Evolutionary conservation across 2,113 vertebrate species (phyloP), one percentile per base, ranked within the genome.

Genomic region (Coregonus clupeaformis): DNA sequence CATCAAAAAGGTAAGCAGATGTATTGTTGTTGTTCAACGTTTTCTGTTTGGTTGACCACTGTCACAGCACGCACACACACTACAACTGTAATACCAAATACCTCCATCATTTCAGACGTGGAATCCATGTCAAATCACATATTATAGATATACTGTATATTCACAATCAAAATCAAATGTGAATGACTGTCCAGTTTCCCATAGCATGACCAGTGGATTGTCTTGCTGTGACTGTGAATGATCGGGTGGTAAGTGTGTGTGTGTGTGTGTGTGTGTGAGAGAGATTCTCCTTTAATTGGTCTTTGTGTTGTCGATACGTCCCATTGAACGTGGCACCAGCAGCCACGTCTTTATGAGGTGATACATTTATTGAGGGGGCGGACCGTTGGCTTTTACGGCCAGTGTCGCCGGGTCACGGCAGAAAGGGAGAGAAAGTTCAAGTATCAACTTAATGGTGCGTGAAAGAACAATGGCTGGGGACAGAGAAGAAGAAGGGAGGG

Each of bases 1-100:
- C 81, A 89, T 96, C 70, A 96, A 94, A 89, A 99, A 99, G 96
- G 97, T 99, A 97, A 87, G 94, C 72, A 29, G 1, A 71, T 45
- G 60, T 62, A 25, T 45, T 3, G 22, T 42, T 20, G n/a, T 55
- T 45, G 68, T 24, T 42, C 7, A 13, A 47, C 5, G 2, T 3
- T 66, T 27, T 11, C 22, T 11, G 16, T 18, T 68, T 3, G 18
- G 12, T 30, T 68, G 2, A 9, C 14, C 29, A 68, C 16, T 32
- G 27, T 4, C 63, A n/a, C 32, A 9, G 22, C 59, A 27, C 0
- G 2, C 42, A 62, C 52, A 32, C 71, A 64, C 57, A 25, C 59
- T 11, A 42, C 36, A 11, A 12, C 2, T 11, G 36, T 9, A 42
- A 42, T 42, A 12, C 9, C 36, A 42, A 42, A 42, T 42, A 42